A percentile compares a stretch with the other conserved stretches of the same genome.
phyloP scores from a whole-genome alignment of 1,140 invertebrate species.

The Ctenoplectra terminalis region DNA sequence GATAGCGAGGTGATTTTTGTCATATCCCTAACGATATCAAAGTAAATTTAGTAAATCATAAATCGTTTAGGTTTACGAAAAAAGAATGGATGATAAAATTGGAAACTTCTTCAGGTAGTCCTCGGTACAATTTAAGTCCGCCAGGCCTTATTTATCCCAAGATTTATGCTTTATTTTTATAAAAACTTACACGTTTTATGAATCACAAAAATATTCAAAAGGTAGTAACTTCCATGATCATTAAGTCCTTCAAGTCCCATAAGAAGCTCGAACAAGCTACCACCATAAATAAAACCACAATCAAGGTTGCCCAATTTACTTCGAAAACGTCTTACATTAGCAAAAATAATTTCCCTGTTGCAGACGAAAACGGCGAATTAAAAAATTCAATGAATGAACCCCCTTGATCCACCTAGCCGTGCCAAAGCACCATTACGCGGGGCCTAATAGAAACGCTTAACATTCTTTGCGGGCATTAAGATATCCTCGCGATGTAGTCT shows the following conservation, averaged over 20 bases:
- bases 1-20: too few relatives aligned
- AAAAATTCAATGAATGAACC: constrained; percentile 6
- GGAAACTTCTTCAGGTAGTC: too few relatives aligned
- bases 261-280: not conserved
- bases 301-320: not conserved
- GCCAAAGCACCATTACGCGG: not conserved
- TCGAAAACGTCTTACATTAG: not conserved
- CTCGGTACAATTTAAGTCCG: too few relatives aligned
- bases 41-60: too few relatives aligned
- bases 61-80: not conserved
- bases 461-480: constrained; percentile 16
- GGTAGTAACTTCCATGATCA: too few relatives aligned
- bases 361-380: not conserved
- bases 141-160: too few relatives aligned
- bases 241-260: not conserved
- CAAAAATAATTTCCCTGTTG: not conserved
- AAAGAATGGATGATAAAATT: too few relatives aligned
- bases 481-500: constrained; percentile 15
- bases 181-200: too few relatives aligned
- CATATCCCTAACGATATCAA: too few relatives aligned
- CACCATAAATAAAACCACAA: too few relatives aligned
- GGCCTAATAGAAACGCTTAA: constrained; percentile 36
- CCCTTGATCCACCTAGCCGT: not conserved
- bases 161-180: too few relatives aligned
- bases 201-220: too few relatives aligned